Evolutionary conservation across 1,140 invertebrate species (phyloP), one percentile per base, ranked within the genome.

Genomic region (Pristionchus pacificus): DNA sequence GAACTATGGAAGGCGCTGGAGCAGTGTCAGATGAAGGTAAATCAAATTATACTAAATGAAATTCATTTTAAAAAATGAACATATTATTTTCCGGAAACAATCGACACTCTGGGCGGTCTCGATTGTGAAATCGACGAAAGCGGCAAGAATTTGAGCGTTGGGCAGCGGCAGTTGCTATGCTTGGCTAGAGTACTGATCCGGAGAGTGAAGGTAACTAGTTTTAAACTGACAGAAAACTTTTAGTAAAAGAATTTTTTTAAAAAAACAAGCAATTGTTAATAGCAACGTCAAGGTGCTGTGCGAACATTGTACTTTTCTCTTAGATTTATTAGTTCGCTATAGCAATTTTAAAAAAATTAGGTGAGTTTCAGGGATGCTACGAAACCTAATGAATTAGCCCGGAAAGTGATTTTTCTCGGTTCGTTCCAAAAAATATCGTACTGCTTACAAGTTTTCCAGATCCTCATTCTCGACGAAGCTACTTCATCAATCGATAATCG

Each of bases 81-180:
- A 19, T 49, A 6, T 49, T 6, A 10, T 6, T 49, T 49, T 49
- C 38, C 6, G 38, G 38, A 49, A 49, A 10, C 19, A 6, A 19
- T 19, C 6, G 19, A 19, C 19, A 10, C 38, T 49, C 19, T 49
- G 38, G 38, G 19, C 6, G 38, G 38, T 49, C 38, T 49, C 19
- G 38, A 49, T 49, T 19, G 19, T 49, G 6, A 49, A 6, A 49
- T 49, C 38, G 38, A 6, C 6, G 38, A 49, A 19, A 19, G 38
- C 19, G 38, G 38, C 6, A 49, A 49, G 38, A 49, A 49, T 49
- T 10, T 49, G 6, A 91, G 71, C 59, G 49, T 63, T 2, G 71
- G 71, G 25, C 71, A 72, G 61, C 70, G 71, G 57, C 91, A 93
- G 84, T 84, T 92, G 28, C 87, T 92, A 31, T 87, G 86, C 74